phyloP scores from a whole-genome alignment of 2,797 vertebrate species.

The Eupleurogrammus muticus region DNA sequence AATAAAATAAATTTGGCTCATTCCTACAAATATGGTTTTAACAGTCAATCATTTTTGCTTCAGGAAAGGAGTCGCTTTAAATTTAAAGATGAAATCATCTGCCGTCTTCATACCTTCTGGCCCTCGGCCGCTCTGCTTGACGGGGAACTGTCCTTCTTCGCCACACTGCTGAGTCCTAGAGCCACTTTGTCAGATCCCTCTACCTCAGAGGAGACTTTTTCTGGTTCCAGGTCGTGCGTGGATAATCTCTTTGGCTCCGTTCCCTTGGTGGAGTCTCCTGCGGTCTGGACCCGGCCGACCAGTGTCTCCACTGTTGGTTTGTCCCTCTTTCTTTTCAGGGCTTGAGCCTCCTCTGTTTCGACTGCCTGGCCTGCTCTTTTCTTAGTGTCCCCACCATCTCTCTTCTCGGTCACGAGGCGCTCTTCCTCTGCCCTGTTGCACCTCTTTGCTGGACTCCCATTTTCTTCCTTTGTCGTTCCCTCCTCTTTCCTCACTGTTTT shows the following conservation, averaged over 20 bases:
- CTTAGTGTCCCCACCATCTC: conserved; percentile 3
- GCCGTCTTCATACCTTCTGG: conserved; percentile 63
- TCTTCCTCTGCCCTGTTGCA: not conserved
- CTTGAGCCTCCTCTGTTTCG: conserved; percentile 10
- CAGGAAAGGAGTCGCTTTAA: not conserved
- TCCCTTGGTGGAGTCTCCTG: conserved; percentile 10
- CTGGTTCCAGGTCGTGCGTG: conserved; percentile 16
- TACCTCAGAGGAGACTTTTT: not conserved
- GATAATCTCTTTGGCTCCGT: conserved; percentile 20
- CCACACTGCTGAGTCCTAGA: conserved; percentile 15
- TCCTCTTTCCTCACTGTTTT: not conserved
- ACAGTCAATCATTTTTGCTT: not conserved
- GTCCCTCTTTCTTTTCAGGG: conserved; percentile 16
- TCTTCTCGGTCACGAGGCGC: not conserved
- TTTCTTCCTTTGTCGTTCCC: not conserved
- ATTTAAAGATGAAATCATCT: conserved; percentile 1
- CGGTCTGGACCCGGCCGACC: conserved; percentile 7
- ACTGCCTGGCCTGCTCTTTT: not conserved
- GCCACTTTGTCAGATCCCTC: conserved; percentile 34
- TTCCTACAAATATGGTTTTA: not conserved
- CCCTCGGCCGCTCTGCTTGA: conserved; percentile 36
- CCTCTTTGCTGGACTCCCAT: not conserved
- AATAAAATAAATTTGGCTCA: conserved; percentile 22
- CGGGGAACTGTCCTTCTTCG: conserved; percentile 18
- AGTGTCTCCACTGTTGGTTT: conserved; percentile 15